These are phyloP conservation scores for Branchinecta sandiegonensis DNA, from an alignment of 2,888 invertebrate genomes.

Conservation along the genomic window DNA sequence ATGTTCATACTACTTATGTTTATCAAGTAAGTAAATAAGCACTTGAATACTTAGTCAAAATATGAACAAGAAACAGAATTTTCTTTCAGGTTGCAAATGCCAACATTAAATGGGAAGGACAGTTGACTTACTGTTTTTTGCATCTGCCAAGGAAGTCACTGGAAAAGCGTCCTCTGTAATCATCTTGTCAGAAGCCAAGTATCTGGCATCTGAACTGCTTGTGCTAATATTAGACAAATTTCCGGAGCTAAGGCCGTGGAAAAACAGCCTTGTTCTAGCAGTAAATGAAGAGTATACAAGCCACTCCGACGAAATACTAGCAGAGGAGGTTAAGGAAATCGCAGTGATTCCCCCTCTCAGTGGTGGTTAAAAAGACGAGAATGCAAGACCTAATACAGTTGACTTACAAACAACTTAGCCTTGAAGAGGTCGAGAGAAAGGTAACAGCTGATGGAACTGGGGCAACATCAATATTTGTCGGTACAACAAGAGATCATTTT, in stretches of 20 bases:
- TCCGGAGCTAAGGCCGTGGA: constrained; percentile 47
- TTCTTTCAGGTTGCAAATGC: no score
- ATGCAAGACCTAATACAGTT: constrained; percentile 57
- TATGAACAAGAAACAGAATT: no score
- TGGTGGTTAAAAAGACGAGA: constrained; percentile 50
- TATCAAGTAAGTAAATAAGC: no score
- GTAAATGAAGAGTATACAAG: constrained; percentile 65
- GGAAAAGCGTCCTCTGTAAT: background rate
- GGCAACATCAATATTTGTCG: constrained; percentile 75
- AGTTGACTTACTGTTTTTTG: background rate
- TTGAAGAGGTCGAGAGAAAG: constrained; percentile 49
- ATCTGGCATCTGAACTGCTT: constrained; percentile 45
- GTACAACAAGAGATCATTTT: constrained; percentile 71
- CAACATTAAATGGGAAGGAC: background rate
- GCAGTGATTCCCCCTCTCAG: constrained; percentile 89
- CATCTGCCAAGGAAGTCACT: constrained; percentile 5
- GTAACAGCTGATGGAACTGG: constrained; percentile 61
- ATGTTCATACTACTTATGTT: no score
- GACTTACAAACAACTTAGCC: constrained; percentile 47
- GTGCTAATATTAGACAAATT: constrained; percentile 45
- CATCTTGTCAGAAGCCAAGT: constrained; percentile 31
- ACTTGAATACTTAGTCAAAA: no score
- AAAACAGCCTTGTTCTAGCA: constrained; percentile 57
- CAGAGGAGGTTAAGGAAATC: constrained; percentile 59
- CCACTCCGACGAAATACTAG: constrained; percentile 40